Percentiles rank a stretch among this genome's conserved stretches.
These are phyloP conservation scores for Telenomus remus DNA, from an alignment of 1,140 invertebrate genomes.

Conservation along the genomic window DNA sequence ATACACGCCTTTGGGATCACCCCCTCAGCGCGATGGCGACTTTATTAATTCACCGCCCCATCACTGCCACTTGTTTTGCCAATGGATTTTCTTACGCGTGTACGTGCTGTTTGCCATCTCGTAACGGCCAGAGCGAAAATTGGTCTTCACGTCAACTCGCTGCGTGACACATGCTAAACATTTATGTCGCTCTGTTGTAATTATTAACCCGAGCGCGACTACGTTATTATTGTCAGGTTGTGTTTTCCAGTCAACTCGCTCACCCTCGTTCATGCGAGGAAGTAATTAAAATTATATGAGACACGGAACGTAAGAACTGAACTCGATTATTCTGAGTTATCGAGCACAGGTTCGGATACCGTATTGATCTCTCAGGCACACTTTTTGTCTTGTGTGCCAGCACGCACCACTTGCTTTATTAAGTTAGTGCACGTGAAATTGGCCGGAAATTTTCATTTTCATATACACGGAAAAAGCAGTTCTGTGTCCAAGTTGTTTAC, in stretches of 20 bases:
- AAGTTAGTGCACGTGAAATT: constrained; percentile 1
- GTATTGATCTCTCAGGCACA: constrained; percentile 1
- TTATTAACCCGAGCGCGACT: constrained; percentile 30
- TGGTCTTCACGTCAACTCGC: constrained; percentile 18
- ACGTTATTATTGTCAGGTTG: constrained; percentile 29
- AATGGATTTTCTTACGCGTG: constrained; percentile 39
- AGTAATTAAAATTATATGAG: constrained; percentile 26
- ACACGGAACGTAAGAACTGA: constrained; percentile 2
- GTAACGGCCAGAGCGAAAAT: constrained; percentile 8
- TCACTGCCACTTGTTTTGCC: constrained; percentile 44
- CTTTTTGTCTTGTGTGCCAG: background rate
- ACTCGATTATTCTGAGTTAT: constrained; percentile 12
- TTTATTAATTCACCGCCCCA: constrained; percentile 63
- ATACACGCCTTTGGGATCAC: constrained; percentile 43
- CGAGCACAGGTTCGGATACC: background rate
- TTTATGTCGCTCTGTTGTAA: constrained; percentile 41
- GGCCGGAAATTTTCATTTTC: background rate
- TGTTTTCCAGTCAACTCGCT: constrained; percentile 15
- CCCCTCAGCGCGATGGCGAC: constrained; percentile 56
- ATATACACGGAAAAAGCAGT: no score
- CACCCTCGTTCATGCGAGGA: constrained; percentile 18
- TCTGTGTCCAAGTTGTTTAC: no score
- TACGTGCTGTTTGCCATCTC: background rate
- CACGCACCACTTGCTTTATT: background rate
- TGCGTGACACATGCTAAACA: constrained; percentile 45